phyloP scores from a whole-genome alignment of 2,113 vertebrate genomes.

The Paracanthobrama guichenoti region DNA sequence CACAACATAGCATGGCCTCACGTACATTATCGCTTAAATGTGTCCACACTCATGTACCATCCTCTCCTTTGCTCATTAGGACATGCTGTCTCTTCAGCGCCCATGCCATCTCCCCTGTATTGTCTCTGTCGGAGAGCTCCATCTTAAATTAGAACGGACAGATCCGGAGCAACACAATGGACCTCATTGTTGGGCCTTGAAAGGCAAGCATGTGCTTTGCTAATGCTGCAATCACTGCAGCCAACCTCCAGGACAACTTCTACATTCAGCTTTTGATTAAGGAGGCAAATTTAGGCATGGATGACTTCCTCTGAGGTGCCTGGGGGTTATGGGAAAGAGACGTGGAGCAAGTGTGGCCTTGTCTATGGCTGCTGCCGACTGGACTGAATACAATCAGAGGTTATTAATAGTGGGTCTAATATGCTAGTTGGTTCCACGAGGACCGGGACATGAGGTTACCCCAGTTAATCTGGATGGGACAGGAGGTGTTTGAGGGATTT shows the following conservation, averaged over 20 bases:
- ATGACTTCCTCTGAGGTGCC: slow-evolving; percentile 83
- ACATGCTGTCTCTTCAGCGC: slow-evolving; percentile 37
- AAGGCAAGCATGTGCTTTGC: slow-evolving; percentile 82
- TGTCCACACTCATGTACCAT: slow-evolving; percentile 29
- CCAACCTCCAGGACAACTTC: slow-evolving; percentile 81
- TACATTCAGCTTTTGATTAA: slow-evolving; percentile 84
- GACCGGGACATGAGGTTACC: slow-evolving; percentile 32
- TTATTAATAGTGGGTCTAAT: slow-evolving; percentile 66
- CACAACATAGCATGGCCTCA: slow-evolving; percentile 6
- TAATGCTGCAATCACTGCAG: slow-evolving; percentile 75
- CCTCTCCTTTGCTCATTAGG: slow-evolving; percentile 39
- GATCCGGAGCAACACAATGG: slow-evolving; percentile 73
- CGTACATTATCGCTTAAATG: slow-evolving; percentile 19
- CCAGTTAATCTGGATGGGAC: slow-evolving; percentile 18
- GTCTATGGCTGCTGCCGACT: slow-evolving; percentile 45
- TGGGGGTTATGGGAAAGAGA: slow-evolving; percentile 85
- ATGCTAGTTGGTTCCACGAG: slow-evolving; percentile 55
- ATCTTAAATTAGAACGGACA: slow-evolving; percentile 77
- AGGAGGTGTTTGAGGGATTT: slow-evolving; percentile 21
- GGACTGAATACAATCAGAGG: slow-evolving; percentile 51
- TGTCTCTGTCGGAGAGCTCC: slow-evolving; percentile 65
- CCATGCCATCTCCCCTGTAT: slow-evolving; percentile 54
- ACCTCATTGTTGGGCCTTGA: slow-evolving; percentile 78
- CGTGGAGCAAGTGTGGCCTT: slow-evolving; percentile 66
- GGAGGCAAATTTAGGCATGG: slow-evolving; percentile 84